Base-by-base conservation (phyloP, 2,888 invertebrate genomes). In the Syritta pipiens region DNA sequence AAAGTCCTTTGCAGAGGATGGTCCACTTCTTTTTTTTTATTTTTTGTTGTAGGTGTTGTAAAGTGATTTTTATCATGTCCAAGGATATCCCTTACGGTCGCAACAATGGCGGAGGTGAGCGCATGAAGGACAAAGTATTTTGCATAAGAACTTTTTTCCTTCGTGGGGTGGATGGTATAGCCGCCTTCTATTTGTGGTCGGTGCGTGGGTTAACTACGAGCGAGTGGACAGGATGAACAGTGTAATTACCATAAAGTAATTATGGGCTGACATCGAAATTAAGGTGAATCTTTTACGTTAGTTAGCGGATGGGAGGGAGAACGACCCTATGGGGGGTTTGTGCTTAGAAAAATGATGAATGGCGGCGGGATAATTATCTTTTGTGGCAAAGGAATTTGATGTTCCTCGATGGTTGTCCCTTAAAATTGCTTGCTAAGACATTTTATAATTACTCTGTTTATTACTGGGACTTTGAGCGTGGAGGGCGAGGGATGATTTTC, bases 241-340 rank as follows among this genome's bases (percentile, higher is more conserved):
- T 37, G 37, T 69, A 76, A 77, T 77, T 77, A 72, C 57, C 77
- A 67, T 77, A 77, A 77, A 77, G 72, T 71, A 77, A 77, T 77
- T 77, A 77, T 59, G 65, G 65, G 53, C 55, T 51, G 59, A 53
- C 72, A 72, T 59, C 51, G 51, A 42, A 65, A 59, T 68, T 30
- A 12, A 59, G 55, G 17, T 32, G 49, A 40, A 49, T 51, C 49
- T 49, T 49, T 59, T 30, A 10, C 28, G 12, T 59, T 51, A 49
- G 40, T 40, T 30, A 48, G 48, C 22, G 32, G 19, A 37, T 20
- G 4, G n/a, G 24, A n/a, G 32, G 19, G 20, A 32, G 7, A 4
- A 24, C 5, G 37, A 35, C 19, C 14, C 32, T 9, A 3, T 22
- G 22, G 3, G 26, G 40, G 4, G 26, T n/a, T 22, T 30, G 22